Percentiles rank a stretch among this genome's conserved stretches.
These are phyloP conservation scores for Silurus glanis DNA, from an alignment of 2,113 vertebrate species.

Conservation along the genomic window DNA sequence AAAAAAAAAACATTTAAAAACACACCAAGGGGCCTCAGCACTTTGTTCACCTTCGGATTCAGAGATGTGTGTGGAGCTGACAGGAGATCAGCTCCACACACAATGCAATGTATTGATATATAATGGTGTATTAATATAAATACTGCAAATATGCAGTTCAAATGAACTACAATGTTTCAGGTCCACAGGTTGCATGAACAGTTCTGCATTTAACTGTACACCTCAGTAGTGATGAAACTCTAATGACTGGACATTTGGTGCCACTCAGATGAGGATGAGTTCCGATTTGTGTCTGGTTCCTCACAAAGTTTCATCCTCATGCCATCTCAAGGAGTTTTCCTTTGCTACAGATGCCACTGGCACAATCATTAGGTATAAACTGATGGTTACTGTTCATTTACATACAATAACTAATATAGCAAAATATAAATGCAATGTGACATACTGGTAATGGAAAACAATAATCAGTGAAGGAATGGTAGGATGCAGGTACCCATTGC, in stretches of 20 bases:
- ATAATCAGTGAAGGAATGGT: neutral
- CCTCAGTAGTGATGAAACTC: too few relatives aligned
- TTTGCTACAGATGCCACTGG: too few relatives aligned
- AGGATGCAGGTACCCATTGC: neutral
- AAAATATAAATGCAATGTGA: neutral
- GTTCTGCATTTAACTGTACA: too few relatives aligned
- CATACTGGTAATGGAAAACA: neutral
- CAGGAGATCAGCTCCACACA: too few relatives aligned
- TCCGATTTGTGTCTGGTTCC: too few relatives aligned
- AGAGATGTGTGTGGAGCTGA: neutral
- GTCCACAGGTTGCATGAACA: too few relatives aligned
- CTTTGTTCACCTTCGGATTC: neutral
- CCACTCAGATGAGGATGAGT: too few relatives aligned
- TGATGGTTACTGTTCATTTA: neutral
- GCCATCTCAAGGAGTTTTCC: too few relatives aligned
- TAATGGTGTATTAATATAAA: neutral
- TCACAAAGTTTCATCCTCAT: too few relatives aligned
- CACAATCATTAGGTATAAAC: too few relatives aligned
- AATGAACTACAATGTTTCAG: too few relatives aligned
- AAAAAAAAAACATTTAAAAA: neutral
- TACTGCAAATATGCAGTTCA: neutral
- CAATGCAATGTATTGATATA: neutral
- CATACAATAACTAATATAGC: neutral
- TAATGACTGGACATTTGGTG: too few relatives aligned
- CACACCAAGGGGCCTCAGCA: neutral